These are phyloP conservation scores for Acridotheres tristis DNA, from an alignment of 2,797 vertebrate genomes.

Conservation along the genomic window DNA sequence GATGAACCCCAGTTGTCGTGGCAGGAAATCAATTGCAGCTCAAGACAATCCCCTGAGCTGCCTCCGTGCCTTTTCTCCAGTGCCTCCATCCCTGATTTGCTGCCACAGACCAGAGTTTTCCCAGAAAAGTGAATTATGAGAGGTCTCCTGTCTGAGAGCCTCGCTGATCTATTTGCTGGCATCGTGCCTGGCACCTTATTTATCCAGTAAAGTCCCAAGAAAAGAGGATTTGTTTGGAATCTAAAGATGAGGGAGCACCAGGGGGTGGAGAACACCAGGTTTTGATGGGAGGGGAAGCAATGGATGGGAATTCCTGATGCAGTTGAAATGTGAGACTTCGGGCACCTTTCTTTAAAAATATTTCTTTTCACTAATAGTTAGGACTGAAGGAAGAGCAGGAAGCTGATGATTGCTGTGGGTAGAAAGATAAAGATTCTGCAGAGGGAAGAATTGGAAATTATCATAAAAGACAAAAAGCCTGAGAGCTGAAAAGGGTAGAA, in stretches of 20 bases:
- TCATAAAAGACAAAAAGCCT: background rate
- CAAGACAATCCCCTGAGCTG: background rate
- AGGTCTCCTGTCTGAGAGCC: background rate
- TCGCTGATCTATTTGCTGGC: background rate
- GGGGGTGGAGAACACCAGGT: background rate
- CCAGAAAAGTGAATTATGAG: background rate
- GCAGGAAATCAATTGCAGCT: background rate
- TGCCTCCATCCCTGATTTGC: background rate
- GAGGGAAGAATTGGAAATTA: background rate
- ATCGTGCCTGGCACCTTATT: background rate
- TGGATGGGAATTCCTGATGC: background rate
- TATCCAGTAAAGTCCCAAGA: background rate
- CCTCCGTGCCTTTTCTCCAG: background rate
- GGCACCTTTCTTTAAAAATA: background rate
- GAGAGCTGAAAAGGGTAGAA: background rate
- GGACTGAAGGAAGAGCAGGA: background rate
- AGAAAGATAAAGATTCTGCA: background rate
- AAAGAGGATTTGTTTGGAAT: background rate
- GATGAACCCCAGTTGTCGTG: fast-evolving
- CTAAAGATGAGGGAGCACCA: background rate
- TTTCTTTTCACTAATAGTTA: background rate
- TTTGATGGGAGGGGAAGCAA: background rate
- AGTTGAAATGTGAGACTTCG: background rate
- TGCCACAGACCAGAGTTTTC: background rate
- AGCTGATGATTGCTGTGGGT: background rate